Evolutionary conservation across 1,140 invertebrate genomes (phyloP).

Genomic region (Saccostrea cuccullata): DNA sequence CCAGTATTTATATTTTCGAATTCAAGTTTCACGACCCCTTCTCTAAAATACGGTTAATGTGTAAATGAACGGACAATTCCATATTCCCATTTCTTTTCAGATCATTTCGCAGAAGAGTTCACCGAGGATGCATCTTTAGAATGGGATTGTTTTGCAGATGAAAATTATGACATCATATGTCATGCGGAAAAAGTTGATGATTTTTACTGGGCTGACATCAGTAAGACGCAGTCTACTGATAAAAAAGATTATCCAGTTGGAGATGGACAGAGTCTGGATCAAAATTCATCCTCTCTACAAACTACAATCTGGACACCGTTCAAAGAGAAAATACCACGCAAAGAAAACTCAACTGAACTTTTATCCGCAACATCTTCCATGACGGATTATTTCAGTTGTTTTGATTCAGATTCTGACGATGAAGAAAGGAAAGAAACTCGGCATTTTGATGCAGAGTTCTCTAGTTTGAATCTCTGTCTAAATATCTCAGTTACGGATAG

Average conservation of each 20-base stretch:
- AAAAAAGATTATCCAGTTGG: not conserved
- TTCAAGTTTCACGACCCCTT: too few species aligned
- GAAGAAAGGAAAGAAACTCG: not conserved
- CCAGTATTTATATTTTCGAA: too few species aligned
- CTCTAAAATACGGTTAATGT: too few species aligned
- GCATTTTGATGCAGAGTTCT: not conserved
- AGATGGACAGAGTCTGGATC: slow-evolving; percentile 2
- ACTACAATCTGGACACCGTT: slow-evolving; percentile 3
- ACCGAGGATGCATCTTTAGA: not conserved
- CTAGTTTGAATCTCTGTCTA: not conserved
- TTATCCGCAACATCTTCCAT: not conserved
- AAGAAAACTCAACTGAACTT: not conserved
- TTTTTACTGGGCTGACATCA: slow-evolving; percentile 13
- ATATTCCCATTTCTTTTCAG: not conserved
- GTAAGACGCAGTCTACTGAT: not conserved
- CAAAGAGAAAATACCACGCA: not conserved
- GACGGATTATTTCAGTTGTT: slow-evolving; percentile 28
- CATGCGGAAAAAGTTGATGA: not conserved
- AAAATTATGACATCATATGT: slow-evolving; percentile 6
- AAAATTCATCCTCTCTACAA: slow-evolving; percentile 25
- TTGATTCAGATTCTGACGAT: slow-evolving; percentile 18
- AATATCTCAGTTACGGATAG: not conserved
- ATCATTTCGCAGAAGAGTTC: slow-evolving; percentile 2
- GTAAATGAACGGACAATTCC: too few species aligned
- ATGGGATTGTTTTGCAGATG: slow-evolving; percentile 12